Evolutionary conservation across 2,888 invertebrate species (phyloP), one percentile per base, ranked within the genome.

Genomic region (Spisula subtruncata): DNA sequence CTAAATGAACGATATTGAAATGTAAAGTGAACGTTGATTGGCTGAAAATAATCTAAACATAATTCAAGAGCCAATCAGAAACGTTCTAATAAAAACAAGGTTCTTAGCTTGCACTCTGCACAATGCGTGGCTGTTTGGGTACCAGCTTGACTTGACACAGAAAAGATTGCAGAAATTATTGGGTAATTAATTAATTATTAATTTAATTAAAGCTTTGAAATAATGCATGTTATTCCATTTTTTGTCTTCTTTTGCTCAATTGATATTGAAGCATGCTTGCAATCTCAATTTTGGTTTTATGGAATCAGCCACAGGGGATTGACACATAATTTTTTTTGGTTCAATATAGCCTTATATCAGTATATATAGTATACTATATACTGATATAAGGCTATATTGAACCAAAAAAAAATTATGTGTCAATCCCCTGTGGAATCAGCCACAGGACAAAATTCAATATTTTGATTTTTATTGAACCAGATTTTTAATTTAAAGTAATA

Each of bases 1-100:
- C 93, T 90, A 91, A 41, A 92, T 92, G 92, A 94, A 89, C 60
- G 10, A 32, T 2, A 10, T 14, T 14, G 14, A 41, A 51, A 81
- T 92, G 84, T 86, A 54, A 91, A 56, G 46, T 48, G 12, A 14
- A 10, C 80, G 86, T 71, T 91, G 87, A 94, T 94, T 94, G 94
- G 94, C 41, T 51, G 20, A 83, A n/a, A 35, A 29, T 35, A 51
- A 32, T 54, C n/a, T 82, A 25, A 32, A 84, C 18, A 41, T 79
- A 79, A 81, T 18, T 12, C 79, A 46, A n/a, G 32, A 48, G 60
- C 92, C 91, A 92, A 91, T 92, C 81, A 81, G 71, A 32, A 18
- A 20, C 1, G 0, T n/a, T 25, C 12, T 92, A 75, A 86, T 82
- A 83, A 81, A 51, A 60, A 5, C 18, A 66, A n/a, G 25, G 32